These are phyloP conservation scores for Amyelois transitella DNA, from an alignment of 1,140 invertebrate genomes.

Conservation along the genomic window DNA sequence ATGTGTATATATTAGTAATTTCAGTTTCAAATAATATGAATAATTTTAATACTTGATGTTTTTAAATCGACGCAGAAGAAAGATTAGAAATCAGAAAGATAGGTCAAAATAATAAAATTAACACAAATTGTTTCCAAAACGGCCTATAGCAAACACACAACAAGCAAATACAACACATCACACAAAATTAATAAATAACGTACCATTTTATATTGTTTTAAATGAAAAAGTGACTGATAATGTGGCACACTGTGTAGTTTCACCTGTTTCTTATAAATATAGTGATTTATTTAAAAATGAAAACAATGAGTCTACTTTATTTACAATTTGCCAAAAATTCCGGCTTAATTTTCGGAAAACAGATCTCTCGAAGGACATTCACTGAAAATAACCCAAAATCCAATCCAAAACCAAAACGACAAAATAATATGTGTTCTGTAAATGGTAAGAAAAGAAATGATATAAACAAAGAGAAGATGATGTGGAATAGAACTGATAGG, in stretches of 20 bases:
- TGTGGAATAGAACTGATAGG: conserved; percentile 65
- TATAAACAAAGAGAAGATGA: conserved; percentile 54
- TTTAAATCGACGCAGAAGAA: conserved; percentile 31
- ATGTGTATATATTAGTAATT: too few relatives aligned
- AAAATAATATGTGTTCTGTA: conserved; percentile 43
- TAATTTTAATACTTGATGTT: not conserved
- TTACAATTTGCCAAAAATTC: conserved; percentile 40
- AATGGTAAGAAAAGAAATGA: conserved; percentile 48
- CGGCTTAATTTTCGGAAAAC: conserved; percentile 56
- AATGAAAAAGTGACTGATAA: conserved; percentile 49
- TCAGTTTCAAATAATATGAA: too few relatives aligned
- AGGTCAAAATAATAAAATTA: conserved; percentile 27
- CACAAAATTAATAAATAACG: conserved; percentile 52
- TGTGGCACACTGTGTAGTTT: conserved; percentile 45
- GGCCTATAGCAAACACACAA: conserved; percentile 74
- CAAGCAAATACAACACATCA: conserved; percentile 67
- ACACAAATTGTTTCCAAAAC: conserved; percentile 67
- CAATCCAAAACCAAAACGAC: conserved; percentile 25
- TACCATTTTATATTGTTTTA: conserved; percentile 47
- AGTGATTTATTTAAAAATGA: conserved; percentile 56
- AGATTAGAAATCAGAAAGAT: conserved; percentile 35
- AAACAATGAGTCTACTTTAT: conserved; percentile 54
- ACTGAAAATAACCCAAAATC: conserved; percentile 43
- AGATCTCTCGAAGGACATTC: conserved; percentile 72
- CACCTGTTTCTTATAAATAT: conserved; percentile 43